Base-by-base conservation (phyloP, 23 tunicate species). In the Diplosoma virens region DNA sequence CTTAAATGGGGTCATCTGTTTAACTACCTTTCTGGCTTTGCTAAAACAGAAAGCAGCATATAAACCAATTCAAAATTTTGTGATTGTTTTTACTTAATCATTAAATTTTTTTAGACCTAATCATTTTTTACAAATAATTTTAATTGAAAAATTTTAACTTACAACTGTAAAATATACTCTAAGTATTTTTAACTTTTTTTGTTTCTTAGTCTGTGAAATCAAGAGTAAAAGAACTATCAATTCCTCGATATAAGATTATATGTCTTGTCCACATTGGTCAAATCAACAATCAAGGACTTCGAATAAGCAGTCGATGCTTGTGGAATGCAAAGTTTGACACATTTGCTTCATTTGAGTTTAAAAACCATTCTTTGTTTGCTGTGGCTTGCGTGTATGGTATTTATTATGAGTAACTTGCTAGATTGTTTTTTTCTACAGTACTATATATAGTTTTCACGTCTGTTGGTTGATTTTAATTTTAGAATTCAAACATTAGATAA, bases 321-420 rank as follows among this genome's bases (percentile, higher is more conserved):
- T 92, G 97, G 97, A 92, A 92, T 81, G 83, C 87, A 18, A 71
- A 92, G 53, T 86, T 81, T 56, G 97, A 92, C 65, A 85, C 83
- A 11, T 92, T 77, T 81, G 82, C 92, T 0, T 70, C 93, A 0
- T 69, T 46, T 59, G 81, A 80, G 47, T 92, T 60, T 79, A 92
- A 81, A 69, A 92, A 92, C 47, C 73, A 59, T 7, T 81, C 92
- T 7, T 36, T 85, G 55, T 92, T 92, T 77, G 97, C 97, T 35
- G 88, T 85, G 32, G 92, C 84, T 9, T 80, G 71, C 56, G 97
- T 92, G 33, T 92, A 85, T 61, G 97, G 97, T 16, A 79, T 92
- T 1, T 92, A 92, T 81, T 92, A 60, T 82, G 97, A 92, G 35
- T 92, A 63, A 35, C 17, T 22, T 16, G 16, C 52, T 16, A 9